Evolutionary conservation across 2,888 invertebrate species (phyloP).

Genomic region (Phragmatobia fuliginosa): DNA sequence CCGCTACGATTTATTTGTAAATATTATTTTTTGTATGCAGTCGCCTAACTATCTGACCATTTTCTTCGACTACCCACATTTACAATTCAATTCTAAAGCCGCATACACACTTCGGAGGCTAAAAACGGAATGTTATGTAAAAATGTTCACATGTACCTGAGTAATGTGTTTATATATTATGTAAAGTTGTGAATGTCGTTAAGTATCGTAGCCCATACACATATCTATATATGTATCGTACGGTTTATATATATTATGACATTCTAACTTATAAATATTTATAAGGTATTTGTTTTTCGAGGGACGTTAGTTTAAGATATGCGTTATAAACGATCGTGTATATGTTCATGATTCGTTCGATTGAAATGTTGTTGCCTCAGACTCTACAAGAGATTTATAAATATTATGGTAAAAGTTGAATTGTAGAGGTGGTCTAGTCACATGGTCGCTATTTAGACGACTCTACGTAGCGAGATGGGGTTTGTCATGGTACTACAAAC

Average conservation of each 20-base stretch:
- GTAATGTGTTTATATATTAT: conserved; percentile 54
- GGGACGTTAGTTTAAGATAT: conserved; percentile 43
- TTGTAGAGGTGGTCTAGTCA: conserved; percentile 32
- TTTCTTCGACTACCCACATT: conserved; percentile 24
- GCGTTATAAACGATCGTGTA: conserved; percentile 33
- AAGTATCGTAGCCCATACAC: conserved; percentile 50
- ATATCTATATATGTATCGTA: conserved; percentile 42
- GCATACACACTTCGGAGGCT: conserved; percentile 27
- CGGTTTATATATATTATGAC: conserved; percentile 49
- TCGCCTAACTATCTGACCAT: conserved; percentile 50
- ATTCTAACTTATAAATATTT: conserved; percentile 52
- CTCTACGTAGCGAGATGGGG: conserved; percentile 50
- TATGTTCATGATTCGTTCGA: conserved; percentile 32
- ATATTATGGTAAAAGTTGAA: conserved; percentile 24
- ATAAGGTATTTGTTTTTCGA: conserved; percentile 51
- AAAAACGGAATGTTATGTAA: conserved; percentile 46
- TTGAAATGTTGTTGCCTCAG: conserved; percentile 40
- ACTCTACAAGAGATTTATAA: conserved; percentile 15
- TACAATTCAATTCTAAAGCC: conserved; percentile 34
- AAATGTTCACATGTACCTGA: conserved; percentile 55
- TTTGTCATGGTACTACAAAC: conserved; percentile 57
- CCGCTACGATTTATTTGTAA: conserved; percentile 72
- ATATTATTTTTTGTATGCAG: conserved; percentile 66
- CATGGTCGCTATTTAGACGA: conserved; percentile 42
- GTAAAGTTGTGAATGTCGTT: conserved; percentile 51